phyloP scores from a whole-genome alignment of 1,140 invertebrate species.

The Neodiprion pinetum region DNA sequence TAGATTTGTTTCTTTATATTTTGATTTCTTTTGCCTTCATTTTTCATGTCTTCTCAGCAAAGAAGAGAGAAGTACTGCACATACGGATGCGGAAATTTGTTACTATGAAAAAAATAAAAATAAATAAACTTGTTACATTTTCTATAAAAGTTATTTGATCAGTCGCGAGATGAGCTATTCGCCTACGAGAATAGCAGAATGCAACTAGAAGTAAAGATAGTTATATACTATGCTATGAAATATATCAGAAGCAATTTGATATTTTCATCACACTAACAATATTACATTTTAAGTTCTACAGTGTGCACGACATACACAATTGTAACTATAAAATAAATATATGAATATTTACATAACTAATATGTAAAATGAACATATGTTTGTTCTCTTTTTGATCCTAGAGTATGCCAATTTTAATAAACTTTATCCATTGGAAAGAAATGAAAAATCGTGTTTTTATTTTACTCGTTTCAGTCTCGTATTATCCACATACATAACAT shows the following conservation, averaged over 20 bases:
- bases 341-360: slow-evolving; percentile 50
- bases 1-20: slow-evolving; percentile 25
- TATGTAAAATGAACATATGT: slow-evolving; percentile 32
- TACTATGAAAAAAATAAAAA: slow-evolving; percentile 33
- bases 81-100: slow-evolving; percentile 27
- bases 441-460: not conserved
- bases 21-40: slow-evolving; percentile 3
- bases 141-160: slow-evolving; percentile 37
- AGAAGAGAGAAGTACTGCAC: slow-evolving; percentile 5
- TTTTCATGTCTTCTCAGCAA: not conserved
- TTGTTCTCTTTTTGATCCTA: slow-evolving; percentile 27
- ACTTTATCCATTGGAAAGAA: slow-evolving; percentile 22
- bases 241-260: slow-evolving; percentile 44
- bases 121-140: slow-evolving; percentile 37
- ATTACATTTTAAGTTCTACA: slow-evolving; percentile 48
- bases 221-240: slow-evolving; percentile 29
- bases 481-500: not conserved
- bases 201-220: slow-evolving; percentile 35
- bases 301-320: slow-evolving; percentile 47
- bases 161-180: slow-evolving; percentile 29
- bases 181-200: slow-evolving; percentile 33
- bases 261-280: slow-evolving; percentile 50
- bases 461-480: not conserved
- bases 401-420: slow-evolving; percentile 9
- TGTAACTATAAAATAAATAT: slow-evolving; percentile 51